Evolutionary conservation across 2,888 invertebrate genomes (phyloP), one percentile per base, ranked within the genome.

Genomic region (Arctia plantaginis): DNA sequence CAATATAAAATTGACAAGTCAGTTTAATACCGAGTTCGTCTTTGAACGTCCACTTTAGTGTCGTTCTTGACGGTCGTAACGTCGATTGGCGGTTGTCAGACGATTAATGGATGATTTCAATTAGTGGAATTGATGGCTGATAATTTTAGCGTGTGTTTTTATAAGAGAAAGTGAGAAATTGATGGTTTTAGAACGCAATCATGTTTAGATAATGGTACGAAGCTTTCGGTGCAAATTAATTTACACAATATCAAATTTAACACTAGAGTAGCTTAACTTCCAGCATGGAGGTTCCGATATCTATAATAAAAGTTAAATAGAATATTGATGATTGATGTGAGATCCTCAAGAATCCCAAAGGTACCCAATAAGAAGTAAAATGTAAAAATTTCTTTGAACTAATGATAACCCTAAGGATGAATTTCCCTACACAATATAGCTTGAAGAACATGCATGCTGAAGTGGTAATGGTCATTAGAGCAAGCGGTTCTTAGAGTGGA

Each of bases 1-100:
- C 95, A 95, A 95, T 94, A 94, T 94, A 94, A 94, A 95, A 95
- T 95, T 95, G 95, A 95, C 95, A 95, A 94, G 93, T 83, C 90
- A 92, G 89, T 90, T 93, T 93, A 90, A 93, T 91, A 92, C 85
- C 92, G 92, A 92, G 93, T 93, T 93, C 91, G 80, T 55, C 69
- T 78, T 76, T 78, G 83, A 74, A 75, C 74, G 66, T 44, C 47
- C 77, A 71, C 73, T 76, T 73, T 76, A 68, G 68, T 77, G 82
- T 79, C 75, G 83, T 75, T 80, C 71, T 51, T 76, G 78, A 72
- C 71, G 55, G 68, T 85, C 72, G 74, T 64, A 72, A 76, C 65
- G 41, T 72, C 80, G 83, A 85, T 81, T 78, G 81, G 81, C 75
- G 76, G 77, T 73, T 76, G 73, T 76, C 76, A 73, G 73, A 13